Conservation (phyloP, 2,113 vertebrate genomes). For the Silurus meridionalis region DNA sequence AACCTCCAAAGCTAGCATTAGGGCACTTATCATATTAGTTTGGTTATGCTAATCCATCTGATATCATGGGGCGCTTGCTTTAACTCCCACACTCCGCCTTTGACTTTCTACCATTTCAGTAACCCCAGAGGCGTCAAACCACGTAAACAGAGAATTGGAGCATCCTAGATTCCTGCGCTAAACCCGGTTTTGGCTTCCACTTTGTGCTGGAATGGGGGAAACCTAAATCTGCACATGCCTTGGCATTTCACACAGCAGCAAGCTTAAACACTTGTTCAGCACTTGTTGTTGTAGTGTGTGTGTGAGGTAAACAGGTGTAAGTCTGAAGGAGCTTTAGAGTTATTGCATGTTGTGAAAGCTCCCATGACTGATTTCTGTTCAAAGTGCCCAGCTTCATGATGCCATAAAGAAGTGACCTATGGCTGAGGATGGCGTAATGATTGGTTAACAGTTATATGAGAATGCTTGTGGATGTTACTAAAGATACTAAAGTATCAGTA, state of each 20-base stretch:
- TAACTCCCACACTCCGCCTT: constrained; percentile 55
- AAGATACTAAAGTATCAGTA: constrained; percentile 59
- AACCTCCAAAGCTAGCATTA: constrained; percentile 72
- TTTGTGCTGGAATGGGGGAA: constrained; percentile 33
- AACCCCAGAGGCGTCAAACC: constrained; percentile 50
- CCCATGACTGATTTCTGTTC: neutral
- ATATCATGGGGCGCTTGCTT: constrained; percentile 57
- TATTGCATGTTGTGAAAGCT: constrained; percentile 14
- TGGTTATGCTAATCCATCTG: constrained; percentile 60
- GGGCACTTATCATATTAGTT: constrained; percentile 77
- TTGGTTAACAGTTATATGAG: constrained; percentile 57
- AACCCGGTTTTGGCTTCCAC: constrained; percentile 46
- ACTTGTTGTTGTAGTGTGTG: neutral
- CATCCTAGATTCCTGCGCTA: constrained; percentile 46
- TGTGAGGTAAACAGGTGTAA: constrained; percentile 12
- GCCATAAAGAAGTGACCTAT: constrained; percentile 39
- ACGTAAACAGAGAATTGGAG: constrained; percentile 33
- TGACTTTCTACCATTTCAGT: constrained; percentile 53
- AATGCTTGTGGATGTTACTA: constrained; percentile 54
- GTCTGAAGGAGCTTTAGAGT: neutral
- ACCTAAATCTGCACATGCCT: constrained; percentile 47
- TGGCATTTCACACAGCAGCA: constrained; percentile 35
- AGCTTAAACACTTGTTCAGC: constrained; percentile 30
- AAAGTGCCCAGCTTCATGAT: neutral
- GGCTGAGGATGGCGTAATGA: constrained; percentile 47